phyloP scores from a whole-genome alignment of 2,113 vertebrate species.

The Scophthalmus maximus region DNA sequence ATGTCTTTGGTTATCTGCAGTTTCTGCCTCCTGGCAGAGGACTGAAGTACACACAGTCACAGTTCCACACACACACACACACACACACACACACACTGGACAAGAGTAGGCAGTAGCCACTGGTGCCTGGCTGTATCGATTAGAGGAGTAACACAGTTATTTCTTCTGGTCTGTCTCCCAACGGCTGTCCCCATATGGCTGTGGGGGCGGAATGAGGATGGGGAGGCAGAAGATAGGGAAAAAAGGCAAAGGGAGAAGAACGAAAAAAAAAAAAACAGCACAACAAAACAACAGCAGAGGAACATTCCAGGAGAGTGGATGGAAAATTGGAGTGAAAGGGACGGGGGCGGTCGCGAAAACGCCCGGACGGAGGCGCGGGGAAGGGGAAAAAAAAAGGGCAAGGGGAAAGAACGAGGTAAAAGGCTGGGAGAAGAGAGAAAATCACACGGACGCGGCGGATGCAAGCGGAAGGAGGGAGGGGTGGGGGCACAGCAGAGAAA shows the following conservation, averaged over 20 bases:
- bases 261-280: constrained; percentile 12
- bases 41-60: constrained; percentile 33
- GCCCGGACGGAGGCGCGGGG: constrained; percentile 4
- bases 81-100: constrained; percentile 44
- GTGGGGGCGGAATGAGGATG: constrained; percentile 23
- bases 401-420: constrained; percentile 27
- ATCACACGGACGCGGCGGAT: background rate
- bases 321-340: constrained; percentile 30
- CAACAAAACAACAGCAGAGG: constrained; percentile 17
- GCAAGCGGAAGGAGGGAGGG: background rate
- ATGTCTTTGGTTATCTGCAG: constrained; percentile 62
- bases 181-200: constrained; percentile 66
- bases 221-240: background rate
- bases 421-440: constrained; percentile 1
- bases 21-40: constrained; percentile 56
- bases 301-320: constrained; percentile 38
- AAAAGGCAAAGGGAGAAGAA: background rate
- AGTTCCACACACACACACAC: constrained; percentile 36
- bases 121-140: constrained; percentile 77
- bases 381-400: background rate
- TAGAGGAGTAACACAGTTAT: constrained; percentile 76
- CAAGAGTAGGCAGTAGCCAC: constrained; percentile 53
- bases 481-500: constrained; percentile 3
- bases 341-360: constrained; percentile 8
- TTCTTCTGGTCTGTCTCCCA: constrained; percentile 75